These are phyloP conservation scores for Maccullochella peelii DNA, from an alignment of 2,113 vertebrate species.

Conservation along the genomic window DNA sequence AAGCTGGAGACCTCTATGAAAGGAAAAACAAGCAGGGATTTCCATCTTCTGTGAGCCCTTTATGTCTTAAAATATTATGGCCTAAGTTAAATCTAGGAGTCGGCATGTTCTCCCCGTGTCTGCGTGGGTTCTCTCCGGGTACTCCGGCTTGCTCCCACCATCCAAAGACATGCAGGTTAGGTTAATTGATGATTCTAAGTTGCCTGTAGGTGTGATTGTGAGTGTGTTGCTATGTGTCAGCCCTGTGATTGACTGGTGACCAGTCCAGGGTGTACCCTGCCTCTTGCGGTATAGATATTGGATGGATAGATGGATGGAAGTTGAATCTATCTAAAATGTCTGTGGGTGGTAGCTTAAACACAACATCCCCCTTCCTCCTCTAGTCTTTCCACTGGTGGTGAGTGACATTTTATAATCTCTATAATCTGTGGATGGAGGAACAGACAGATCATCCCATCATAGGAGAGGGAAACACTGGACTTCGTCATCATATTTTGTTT, in stretches of 20 bases:
- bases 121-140: no score
- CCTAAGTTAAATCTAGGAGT: constrained; percentile 41
- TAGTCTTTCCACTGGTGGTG: constrained; percentile 18
- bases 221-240: no score
- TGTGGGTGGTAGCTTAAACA: constrained; percentile 50
- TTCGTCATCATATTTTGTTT: constrained; percentile 58
- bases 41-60: constrained; percentile 77
- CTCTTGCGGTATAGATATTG: no score
- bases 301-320: no score
- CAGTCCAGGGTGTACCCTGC: no score
- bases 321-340: constrained; percentile 51
- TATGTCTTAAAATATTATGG: constrained; percentile 61
- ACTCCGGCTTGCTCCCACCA: no score
- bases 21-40: constrained; percentile 50
- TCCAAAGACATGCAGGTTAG: no score
- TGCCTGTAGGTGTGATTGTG: no score
- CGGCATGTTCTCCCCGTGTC: no score
- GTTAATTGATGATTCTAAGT: no score
- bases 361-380: constrained; percentile 10
- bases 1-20: constrained; percentile 35
- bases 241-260: no score
- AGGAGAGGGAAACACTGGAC: constrained; percentile 45
- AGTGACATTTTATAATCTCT: constrained; percentile 56
- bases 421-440: constrained; percentile 62
- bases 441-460: constrained; percentile 52